phyloP scores from a whole-genome alignment of 2,888 invertebrate species.

The Amitus sp. region DNA sequence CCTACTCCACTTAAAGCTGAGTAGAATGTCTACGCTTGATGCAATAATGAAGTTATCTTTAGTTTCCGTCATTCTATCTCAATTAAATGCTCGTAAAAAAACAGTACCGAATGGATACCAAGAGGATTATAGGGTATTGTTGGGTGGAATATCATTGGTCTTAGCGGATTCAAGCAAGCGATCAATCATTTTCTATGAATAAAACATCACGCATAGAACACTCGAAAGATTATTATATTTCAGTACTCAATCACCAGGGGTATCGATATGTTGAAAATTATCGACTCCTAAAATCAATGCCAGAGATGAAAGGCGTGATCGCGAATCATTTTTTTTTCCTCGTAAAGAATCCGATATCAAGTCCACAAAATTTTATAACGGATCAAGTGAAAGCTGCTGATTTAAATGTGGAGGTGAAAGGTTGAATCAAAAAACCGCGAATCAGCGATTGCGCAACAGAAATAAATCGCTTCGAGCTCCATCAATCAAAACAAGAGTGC shows the following conservation, averaged over 20 bases:
- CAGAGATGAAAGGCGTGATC: too few relatives aligned
- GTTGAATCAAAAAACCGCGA: neutral
- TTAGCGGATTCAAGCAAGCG: neutral
- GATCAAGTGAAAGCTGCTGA: too few relatives aligned
- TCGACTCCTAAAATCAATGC: neutral
- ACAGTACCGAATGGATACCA: too few relatives aligned
- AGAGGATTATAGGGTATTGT: neutral
- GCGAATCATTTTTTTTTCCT: too few relatives aligned
- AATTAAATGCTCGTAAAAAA: neutral
- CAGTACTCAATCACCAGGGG: neutral
- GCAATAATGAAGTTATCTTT: neutral
- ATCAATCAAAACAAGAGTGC: conserved; percentile 35
- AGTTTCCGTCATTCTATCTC: neutral
- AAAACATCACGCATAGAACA: neutral
- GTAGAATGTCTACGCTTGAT: too few relatives aligned
- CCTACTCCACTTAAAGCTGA: too few relatives aligned
- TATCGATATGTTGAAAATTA: neutral
- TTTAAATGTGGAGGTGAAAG: too few relatives aligned
- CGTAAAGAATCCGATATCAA: too few relatives aligned
- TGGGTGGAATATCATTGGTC: neutral
- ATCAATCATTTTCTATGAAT: neutral
- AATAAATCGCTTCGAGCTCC: conserved; percentile 24
- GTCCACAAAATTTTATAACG: too few relatives aligned
- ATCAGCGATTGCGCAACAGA: conserved; percentile 7
- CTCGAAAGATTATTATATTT: neutral